Evolutionary conservation across 37 sponge, comb jelly and placozoan genomes (phyloP), one percentile per base, ranked within the genome.

Genomic region (Theonella swinhoei): DNA sequence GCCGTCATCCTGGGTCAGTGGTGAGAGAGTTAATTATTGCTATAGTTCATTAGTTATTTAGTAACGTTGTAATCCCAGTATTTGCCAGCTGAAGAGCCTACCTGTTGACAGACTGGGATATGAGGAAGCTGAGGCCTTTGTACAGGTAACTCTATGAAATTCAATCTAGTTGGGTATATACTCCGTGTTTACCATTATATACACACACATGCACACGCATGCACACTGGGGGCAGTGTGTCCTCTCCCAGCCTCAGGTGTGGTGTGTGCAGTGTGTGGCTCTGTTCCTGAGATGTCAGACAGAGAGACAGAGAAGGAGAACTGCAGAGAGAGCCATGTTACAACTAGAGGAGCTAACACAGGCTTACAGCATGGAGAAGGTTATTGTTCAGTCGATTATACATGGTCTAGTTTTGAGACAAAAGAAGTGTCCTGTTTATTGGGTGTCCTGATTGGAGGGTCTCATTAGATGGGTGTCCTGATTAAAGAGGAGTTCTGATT

Each of bases 251-350:
- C 94, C 96, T 3, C 70, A 68, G 88, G 79, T 79, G 58, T 95
- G 94, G 91, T 29, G 34, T 8, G 80, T 93, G 32, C 91, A 93
- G 62, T 43, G 39, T 2, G 29, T 25, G 20, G 85, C 94, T 26
- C 82, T 95, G 37, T 75, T 83, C 58, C 69, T 87, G 11, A 41
- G 94, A 19, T 87, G 73, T 23, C 47, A 36, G 30, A 20, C 86
- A 29, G 91, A 93, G 75, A 73, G 64, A 29, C 38, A 76, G 26
- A 62, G 75, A 3, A 24, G 67, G 3, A 24, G 84, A 22, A 85
- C 60, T 14, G 83, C 83, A 41, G 94, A 95, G 82, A 79, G 96
- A 0, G 70, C 88, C 39, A 92, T 95, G 96, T 42, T 59, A 74
- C 96, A 95, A 70, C 79, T 94, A 38, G 85, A 94, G 72, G 92